Base-by-base conservation (phyloP, 2,113 vertebrate species). In the Tauraco erythrolophus region DNA sequence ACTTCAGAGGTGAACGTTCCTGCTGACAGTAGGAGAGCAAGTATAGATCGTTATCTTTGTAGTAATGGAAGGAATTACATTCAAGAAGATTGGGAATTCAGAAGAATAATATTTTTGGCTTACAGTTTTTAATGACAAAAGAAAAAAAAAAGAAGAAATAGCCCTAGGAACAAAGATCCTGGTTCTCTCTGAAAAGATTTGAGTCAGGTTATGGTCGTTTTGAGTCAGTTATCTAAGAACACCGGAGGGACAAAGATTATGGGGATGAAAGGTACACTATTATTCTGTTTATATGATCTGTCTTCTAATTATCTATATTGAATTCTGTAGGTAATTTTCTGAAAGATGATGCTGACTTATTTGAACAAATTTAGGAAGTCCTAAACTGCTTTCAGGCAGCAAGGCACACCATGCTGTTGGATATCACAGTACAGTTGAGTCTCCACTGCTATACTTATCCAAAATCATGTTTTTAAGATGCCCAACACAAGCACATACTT, bases 241-340 rank as follows among this genome's bases (percentile, higher is more conserved):
- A 95, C 85, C 24, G 33, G 92, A 96, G 72, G 70, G 77, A 84
- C 81, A 37, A 45, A 82, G 86, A 97, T 96, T 96, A 91, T 60
- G 30, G 66, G 85, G 89, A 91, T 97, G 91, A 97, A 96, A 97
- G 86, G 74, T 91, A 39, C 87, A 89, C 37, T 88, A 88, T 96
- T 97, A 95, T 91, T 35, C 75, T 89, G 93, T 87, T 96, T 93
- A 92, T 88, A 45, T 57, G 39, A 96, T 94, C 89, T 96, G 60
- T 89, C 84, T 60, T 81, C 89, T 96, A 92, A 94, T 96, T 94
- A 96, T 84, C 80, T 96, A 84, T 71, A 84, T 57, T 89, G 97
- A 84, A 92, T 89, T 95, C 91, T 89, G 69, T 17, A 92, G 64
- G 77, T 37, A 97, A 95, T 96, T 95, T 96, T 97, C 91, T 97